Evolutionary conservation across 1,140 invertebrate species (phyloP), one percentile per base, ranked within the genome.

Genomic region (Apis florea): DNA sequence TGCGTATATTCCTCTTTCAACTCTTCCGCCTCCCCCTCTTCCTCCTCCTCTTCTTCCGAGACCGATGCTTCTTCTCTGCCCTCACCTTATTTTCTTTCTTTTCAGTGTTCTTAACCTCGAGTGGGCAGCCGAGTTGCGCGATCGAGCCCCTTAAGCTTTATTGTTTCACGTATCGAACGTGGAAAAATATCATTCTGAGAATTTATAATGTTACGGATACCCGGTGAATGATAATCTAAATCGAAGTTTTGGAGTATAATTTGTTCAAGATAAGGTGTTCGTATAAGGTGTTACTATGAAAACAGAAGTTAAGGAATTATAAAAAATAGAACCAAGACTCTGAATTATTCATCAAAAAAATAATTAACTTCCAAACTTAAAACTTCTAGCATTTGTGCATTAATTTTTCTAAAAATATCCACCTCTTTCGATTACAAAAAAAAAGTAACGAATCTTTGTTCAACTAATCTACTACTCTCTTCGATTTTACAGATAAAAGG

Each of bases 21-120:
- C 71, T 75, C 61, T 83, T 83, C 61, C 51, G 72, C 61, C 63
- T 74, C 79, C 69, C 76, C 74, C 71, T 74, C 51, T 72, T 73
- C 63, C 82, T 84, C 67, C 76, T 84, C 84, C 86, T 78, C 49
- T 24, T 49, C 87, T 85, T 88, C 78, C 85, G 31, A 40, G 31
- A 5, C 31, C 31, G 31, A 40, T 40, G 31, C 31, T 40, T 76
- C 82, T 71, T 96, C 95, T 94, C 95, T 94, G 89, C 58, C 71
- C 63, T 73, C 59, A 58, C 47, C 59, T 61, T 64, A n/a, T 51
- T 47, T 24, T 66, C 66, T 24, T 56, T 79, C 21, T n/a, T 68
- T 56, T 51, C 63, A 47, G 40, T 54, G 31, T 40, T 61, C 21
- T 53, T 15, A 19, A 63, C 75, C 15, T 63, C 31, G 54, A 51